Evolutionary conservation across 2,113 vertebrate genomes (phyloP).

Genomic region (Menura novaehollandiae): DNA sequence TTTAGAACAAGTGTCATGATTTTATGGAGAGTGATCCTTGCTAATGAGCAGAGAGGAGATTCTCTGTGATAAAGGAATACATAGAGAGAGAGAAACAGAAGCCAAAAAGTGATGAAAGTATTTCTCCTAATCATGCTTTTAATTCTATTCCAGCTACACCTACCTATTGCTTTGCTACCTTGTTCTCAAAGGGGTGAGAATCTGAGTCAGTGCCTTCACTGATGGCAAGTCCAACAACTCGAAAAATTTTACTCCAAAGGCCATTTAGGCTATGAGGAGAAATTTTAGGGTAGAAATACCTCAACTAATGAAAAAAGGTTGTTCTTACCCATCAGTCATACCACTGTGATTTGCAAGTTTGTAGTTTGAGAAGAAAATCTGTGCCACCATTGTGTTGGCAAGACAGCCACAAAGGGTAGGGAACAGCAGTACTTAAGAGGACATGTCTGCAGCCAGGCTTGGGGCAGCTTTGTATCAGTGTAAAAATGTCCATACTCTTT

Average conservation of each 20-base stretch:
- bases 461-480: neutral
- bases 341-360: neutral
- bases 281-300: neutral
- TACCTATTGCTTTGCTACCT: neutral
- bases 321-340: rapidly evolving
- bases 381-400: rapidly evolving
- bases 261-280: neutral
- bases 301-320: neutral
- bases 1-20: neutral
- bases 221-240: neutral
- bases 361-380: neutral
- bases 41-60: neutral
- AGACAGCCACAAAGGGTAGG: too few species aligned
- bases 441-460: neutral
- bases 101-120: neutral
- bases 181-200: neutral
- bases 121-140: neutral
- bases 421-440: neutral
- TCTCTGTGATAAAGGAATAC: neutral
- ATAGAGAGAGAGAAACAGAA: neutral
- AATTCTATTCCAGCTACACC: neutral
- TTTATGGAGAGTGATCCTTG: neutral
- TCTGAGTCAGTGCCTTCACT: neutral
- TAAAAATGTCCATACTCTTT: neutral
- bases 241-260: neutral